phyloP scores from a whole-genome alignment of 2,888 invertebrate genomes.

The Mimumesa dahlbomi region DNA sequence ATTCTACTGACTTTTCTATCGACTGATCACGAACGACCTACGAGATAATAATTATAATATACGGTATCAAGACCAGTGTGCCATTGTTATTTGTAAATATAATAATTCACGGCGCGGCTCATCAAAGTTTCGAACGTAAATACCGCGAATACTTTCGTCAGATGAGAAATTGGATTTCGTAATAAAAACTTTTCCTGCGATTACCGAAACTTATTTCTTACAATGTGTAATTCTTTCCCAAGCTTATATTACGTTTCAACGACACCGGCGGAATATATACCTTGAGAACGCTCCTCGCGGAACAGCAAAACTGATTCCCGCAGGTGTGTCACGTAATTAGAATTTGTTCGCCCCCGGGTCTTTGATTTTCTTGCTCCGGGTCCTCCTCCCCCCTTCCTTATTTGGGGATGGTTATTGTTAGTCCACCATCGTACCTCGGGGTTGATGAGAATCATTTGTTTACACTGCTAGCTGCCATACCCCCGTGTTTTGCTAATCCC shows the following conservation, averaged over 20 bases:
- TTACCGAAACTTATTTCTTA: conserved; percentile 4
- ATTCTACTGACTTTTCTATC: conserved; percentile 25
- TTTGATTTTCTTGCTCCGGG: conserved; percentile 13
- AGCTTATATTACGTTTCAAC: neutral
- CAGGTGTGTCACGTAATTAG: conserved; percentile 1
- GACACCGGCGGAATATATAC: neutral
- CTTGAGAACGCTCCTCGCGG: too few species aligned
- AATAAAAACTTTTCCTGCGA: conserved; percentile 63
- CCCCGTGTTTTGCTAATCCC: conserved; percentile 44
- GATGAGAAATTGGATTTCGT: conserved; percentile 59
- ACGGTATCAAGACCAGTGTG: conserved; percentile 1
- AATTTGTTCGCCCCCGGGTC: neutral
- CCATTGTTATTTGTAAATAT: conserved; percentile 53
- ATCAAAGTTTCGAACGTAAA: conserved; percentile 27
- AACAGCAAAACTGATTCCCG: too few species aligned
- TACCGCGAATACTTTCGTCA: conserved; percentile 26
- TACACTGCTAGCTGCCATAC: conserved; percentile 22
- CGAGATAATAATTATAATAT: conserved; percentile 5
- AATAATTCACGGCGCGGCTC: conserved; percentile 47
- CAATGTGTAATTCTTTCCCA: neutral
- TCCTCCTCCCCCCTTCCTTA: too few species aligned
- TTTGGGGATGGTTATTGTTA: conserved; percentile 26
- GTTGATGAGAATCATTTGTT: conserved; percentile 49
- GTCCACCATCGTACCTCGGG: neutral
- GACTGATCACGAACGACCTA: conserved; percentile 27